Evolutionary conservation across 2,113 vertebrate species (phyloP), one percentile per base, ranked within the genome.

Genomic region (Pipra filicauda): DNA sequence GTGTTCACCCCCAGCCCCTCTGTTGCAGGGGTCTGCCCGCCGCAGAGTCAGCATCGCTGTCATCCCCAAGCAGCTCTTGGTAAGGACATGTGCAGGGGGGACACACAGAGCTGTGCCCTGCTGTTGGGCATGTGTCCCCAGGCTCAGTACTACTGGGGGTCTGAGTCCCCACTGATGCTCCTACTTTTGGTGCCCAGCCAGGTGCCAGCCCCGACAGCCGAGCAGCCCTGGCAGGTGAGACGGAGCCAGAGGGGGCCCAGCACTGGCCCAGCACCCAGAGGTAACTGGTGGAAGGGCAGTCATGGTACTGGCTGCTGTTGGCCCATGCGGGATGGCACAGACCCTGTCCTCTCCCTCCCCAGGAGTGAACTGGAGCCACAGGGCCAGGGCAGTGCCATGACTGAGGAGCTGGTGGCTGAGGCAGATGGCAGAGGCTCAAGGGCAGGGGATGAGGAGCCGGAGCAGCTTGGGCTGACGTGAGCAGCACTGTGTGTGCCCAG

Each of bases 11-110:
- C n/a, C 33, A 39, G 62, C 81, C 58, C 85, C 82, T 85, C 71
- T n/a, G 1, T 94, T 79, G 79, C 80, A 98, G 98, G 96, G 71
- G 16, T 92, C 70, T 39, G 37, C 91, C 11, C 98, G 98, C 9
- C 97, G 98, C 51, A 97, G 98, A n/a, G 94, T 99, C 97, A 98
- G 98, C 81, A 89, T 98, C 4, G 98, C 98, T 3, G 70, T 99
- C 33, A 98, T 99, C 95, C 91, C 98, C 69, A 98, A 85, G 67
- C 97, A 98, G 88, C 88, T 88, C 77, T 90, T 97, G 97, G 97
- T 98, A 94, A 96, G 93, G 66, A 76, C 16, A 3, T 0, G 1
- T 1, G 1, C 0, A 0, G 27, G 11, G 46, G 52, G 74, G 57
- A 28, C 8, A 2, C 33, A 0, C 8, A 27, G 23, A 33, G 31